Evolutionary conservation across 2,113 vertebrate species (phyloP), one percentile per base, ranked within the genome.

Genomic region (Ochotona curzoniae): DNA sequence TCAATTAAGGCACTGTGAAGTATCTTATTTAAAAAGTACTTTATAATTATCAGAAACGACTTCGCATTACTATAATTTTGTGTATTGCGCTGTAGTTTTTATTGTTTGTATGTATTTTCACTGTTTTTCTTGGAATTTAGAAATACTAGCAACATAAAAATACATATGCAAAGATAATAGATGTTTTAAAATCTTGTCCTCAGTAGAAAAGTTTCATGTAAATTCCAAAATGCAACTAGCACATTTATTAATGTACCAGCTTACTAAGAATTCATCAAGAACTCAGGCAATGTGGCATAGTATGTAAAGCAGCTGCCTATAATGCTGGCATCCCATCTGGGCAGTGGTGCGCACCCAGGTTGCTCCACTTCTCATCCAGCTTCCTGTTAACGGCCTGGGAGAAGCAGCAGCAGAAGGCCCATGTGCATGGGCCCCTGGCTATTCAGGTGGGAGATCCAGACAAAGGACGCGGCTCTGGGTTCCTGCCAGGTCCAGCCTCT

Each of bases 91-190:
- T 44, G 2, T 61, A 69, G 25, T 83, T 69, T 91, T 76, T 90
- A 38, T 71, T 90, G n/a, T 80, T 89, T 84, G 17, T 49, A 64
- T 81, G 80, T 8, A 89, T 18, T 75, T 57, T 89, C 57, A 84
- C 25, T 92, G 64, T 67, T 92, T 51, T 25, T 70, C 63, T 0
- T 76, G 35, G 32, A 73, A 71, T 35, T 87, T 60, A 92, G 47
- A 38, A 90, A 84, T 26, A 88, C n/a, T 57, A 84, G 32, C n/a
- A 80, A 93, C 84, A 76, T 5, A 91, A 78, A 91, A 76, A 54
- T 63, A 87, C 13, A 93, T 71, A 61, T 38, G 15, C 15, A 81
- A 85, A 17, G 15, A 84, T 35, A 93, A 89, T 21, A 20, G 49
- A 82, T 9, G 25, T 44, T 44, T 44, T 44, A 93, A 90, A 90